Conservation (phyloP, 2,797 vertebrate genomes). For the Phyllotis vaccarum region DNA sequence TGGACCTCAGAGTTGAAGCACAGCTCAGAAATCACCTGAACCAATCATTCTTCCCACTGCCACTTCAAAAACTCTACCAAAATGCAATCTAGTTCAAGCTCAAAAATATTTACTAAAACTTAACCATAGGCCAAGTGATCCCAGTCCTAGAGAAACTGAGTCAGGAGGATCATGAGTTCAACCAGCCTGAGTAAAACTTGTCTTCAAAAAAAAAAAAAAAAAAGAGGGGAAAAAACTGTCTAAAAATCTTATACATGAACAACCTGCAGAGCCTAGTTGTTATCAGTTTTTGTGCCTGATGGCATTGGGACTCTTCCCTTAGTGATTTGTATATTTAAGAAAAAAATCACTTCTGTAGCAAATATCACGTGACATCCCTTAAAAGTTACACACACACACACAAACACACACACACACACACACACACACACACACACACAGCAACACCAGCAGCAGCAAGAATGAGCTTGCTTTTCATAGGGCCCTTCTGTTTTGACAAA, state of each 20-base stretch:
- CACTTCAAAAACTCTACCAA: not conserved
- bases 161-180: not conserved
- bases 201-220: not conserved
- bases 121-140: not conserved
- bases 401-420: not conserved
- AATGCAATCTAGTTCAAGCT: not conserved
- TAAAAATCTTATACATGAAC: not conserved
- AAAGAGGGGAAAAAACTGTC: not conserved
- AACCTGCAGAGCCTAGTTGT: not conserved
- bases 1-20: conserved; percentile 8
- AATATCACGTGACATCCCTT: not conserved
- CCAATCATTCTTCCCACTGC: not conserved
- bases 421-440: not conserved
- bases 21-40: not conserved
- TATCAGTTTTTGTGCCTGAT: not conserved
- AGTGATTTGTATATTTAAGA: not conserved
- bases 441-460: not conserved
- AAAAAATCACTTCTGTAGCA: conserved; percentile 32
- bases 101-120: conserved; percentile 24
- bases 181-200: not conserved
- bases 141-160: not conserved
- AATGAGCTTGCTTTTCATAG: not conserved
- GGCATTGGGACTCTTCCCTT: not conserved
- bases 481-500: conserved; percentile 47
- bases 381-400: not conserved